phyloP scores from a whole-genome alignment of 2,113 vertebrate genomes.

The Zeus faber region DNA sequence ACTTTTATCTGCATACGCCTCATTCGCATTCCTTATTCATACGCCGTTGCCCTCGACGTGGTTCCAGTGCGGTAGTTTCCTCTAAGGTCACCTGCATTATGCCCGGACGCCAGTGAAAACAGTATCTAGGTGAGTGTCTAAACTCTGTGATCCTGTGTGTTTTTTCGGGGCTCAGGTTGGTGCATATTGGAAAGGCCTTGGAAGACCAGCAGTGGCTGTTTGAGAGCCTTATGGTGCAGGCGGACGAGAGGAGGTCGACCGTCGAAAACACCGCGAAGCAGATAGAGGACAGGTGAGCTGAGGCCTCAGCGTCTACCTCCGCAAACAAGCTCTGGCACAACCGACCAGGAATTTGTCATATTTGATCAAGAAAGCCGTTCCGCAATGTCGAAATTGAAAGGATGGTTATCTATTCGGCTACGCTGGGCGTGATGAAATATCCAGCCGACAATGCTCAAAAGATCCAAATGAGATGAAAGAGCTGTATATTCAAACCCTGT shows the following conservation, averaged over 20 bases:
- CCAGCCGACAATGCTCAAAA: not conserved
- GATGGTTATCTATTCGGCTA: not conserved
- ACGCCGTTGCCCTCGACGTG: constrained; percentile 57
- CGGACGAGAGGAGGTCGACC: constrained; percentile 74
- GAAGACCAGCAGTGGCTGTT: constrained; percentile 79
- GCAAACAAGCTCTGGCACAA: not conserved
- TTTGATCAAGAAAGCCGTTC: not conserved
- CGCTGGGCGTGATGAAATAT: not conserved
- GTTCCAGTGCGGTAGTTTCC: constrained; percentile 46
- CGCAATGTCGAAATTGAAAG: not conserved
- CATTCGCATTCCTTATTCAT: too few species aligned
- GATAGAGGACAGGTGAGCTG: constrained; percentile 73
- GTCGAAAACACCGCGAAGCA: constrained; percentile 78
- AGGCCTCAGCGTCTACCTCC: not conserved
- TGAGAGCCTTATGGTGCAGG: constrained; percentile 72
- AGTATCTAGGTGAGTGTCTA: constrained; percentile 46
- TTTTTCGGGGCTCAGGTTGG: constrained; percentile 56
- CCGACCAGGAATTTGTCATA: constrained; percentile 6
- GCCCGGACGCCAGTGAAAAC: constrained; percentile 20
- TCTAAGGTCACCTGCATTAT: constrained; percentile 65
- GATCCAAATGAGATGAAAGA: constrained; percentile 11
- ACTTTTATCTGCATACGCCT: constrained; percentile 68
- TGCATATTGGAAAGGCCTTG: constrained; percentile 73
- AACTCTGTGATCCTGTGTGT: constrained; percentile 18
- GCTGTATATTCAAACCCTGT: not conserved